Base-by-base conservation (phyloP, 2,113 vertebrate species). In the Cygnus atratus region DNA sequence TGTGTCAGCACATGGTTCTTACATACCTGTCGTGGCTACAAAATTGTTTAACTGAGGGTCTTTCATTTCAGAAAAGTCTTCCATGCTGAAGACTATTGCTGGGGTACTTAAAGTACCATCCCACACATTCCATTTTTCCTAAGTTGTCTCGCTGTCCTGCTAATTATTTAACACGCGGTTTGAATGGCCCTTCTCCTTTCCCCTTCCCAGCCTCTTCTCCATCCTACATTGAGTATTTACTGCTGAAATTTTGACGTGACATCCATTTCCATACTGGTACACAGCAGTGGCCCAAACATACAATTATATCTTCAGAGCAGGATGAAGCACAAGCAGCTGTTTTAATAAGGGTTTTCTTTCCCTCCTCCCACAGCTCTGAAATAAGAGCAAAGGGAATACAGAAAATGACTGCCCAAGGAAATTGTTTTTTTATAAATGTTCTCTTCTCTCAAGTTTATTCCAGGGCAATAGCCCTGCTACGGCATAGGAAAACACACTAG, bases 391-490 rank as follows among this genome's bases (percentile, higher is more conserved):
- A 74, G 84, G 88, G 84, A 93, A 94, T 78, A 75, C 61, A 75
- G 92, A 80, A 91, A 93, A 84, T 74, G 70, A 94, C 80, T 88
- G 37, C 68, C 79, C 61, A 84, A 80, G 88, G 85, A 87, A 96
- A 90, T 93, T 90, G 89, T 1, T 94, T 95, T 95, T 95, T 96
- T 91, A 89, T 93, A 93, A 91, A 82, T 91, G 87, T 88, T 88
- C 92, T 87, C 68, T 84, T 90, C 88, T 87, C 61, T 93, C 58
- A 57, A 41, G 50, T 94, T 93, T 91, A 87, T 96, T 96, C 91
- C 82, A 85, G 73, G 70, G 88, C 12, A 0, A 50, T 75, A 82
- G 94, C 87, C 87, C 48, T 78, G 76, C 84, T 88, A 55, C 78
- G 68, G 82, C 50, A 4, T 59, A 93, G 94, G 87, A 90, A 89